Evolutionary conservation across 2,888 invertebrate genomes (phyloP).

Genomic region (Zygothrica quintamaculata): DNA sequence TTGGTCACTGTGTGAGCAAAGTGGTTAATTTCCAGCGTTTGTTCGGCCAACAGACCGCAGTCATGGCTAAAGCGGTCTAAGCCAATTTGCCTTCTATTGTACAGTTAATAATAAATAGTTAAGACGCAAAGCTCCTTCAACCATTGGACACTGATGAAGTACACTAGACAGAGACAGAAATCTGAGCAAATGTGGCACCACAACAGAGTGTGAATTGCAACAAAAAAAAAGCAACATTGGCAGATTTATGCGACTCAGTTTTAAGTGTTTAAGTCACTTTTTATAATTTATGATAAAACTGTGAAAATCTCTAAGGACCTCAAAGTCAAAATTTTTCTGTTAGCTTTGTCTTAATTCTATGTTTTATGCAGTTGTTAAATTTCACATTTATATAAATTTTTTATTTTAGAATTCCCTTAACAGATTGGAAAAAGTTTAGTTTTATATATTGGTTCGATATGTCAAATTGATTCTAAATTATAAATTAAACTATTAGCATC

Average conservation of each 20-base stretch:
- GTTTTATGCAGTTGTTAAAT: too few species aligned
- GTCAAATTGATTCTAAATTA: too few species aligned
- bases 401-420: too few species aligned
- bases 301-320: not conserved
- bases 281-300: conserved; percentile 15
- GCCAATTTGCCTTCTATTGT: conserved; percentile 68
- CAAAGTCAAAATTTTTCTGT: not conserved
- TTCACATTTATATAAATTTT: not conserved
- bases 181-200: conserved; percentile 20
- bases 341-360: not conserved
- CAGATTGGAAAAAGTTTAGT: too few species aligned
- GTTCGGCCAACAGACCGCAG: conserved; percentile 33
- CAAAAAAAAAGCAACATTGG: conserved; percentile 12
- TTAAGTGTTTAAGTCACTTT: conserved; percentile 1
- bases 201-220: conserved; percentile 13
- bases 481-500: too few species aligned
- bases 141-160: conserved; percentile 43
- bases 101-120: conserved; percentile 73
- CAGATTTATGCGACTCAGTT: conserved; percentile 52
- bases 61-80: conserved; percentile 43
- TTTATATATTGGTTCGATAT: too few species aligned
- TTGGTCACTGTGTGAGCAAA: conserved; percentile 20
- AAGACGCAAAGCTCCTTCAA: conserved; percentile 22
- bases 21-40: conserved; percentile 60
- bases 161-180: conserved; percentile 32